Conservation (phyloP, 2,797 vertebrate species). For the Scolopax rusticola region DNA sequence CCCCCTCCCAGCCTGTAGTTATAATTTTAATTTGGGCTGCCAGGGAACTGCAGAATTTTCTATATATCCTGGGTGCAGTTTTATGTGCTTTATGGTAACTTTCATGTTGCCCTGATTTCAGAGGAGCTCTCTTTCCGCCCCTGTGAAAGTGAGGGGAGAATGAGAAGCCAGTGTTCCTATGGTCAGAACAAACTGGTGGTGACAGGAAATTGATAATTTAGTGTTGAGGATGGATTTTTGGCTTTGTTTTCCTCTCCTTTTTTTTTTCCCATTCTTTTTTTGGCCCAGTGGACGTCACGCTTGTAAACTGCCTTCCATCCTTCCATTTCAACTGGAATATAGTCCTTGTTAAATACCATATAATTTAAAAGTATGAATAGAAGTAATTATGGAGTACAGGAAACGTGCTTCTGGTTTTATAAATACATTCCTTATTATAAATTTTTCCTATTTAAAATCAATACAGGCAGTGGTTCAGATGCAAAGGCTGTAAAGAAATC, state of each 20-base stretch:
- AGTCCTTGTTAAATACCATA: not conserved
- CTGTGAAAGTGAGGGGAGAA: not conserved
- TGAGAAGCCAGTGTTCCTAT: not conserved
- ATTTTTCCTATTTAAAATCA: not conserved
- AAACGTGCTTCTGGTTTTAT: slow-evolving; percentile 24
- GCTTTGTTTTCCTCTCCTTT: slow-evolving; percentile 26
- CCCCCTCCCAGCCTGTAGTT: not conserved
- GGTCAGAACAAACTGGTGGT: not conserved
- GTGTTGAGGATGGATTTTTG: slow-evolving; percentile 11
- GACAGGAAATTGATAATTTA: slow-evolving; percentile 2
- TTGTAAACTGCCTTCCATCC: slow-evolving; percentile 37
- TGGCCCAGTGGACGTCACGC: not conserved
- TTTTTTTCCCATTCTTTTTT: not conserved
- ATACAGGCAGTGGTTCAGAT: not conserved
- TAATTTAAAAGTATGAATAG: slow-evolving; percentile 57
- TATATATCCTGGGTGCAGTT: not conserved
- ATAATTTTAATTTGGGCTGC: not conserved
- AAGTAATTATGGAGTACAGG: slow-evolving; percentile 32
- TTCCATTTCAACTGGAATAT: slow-evolving; percentile 24
- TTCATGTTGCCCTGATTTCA: not conserved
- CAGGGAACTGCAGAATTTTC: not conserved
- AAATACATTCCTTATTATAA: slow-evolving; percentile 15
- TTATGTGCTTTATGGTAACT: not conserved
- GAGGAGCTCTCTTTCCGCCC: not conserved
- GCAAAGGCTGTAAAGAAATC: not conserved